Base-by-base conservation (phyloP, 2,113 vertebrate genomes). In the Paramormyrops kingsleyae region DNA sequence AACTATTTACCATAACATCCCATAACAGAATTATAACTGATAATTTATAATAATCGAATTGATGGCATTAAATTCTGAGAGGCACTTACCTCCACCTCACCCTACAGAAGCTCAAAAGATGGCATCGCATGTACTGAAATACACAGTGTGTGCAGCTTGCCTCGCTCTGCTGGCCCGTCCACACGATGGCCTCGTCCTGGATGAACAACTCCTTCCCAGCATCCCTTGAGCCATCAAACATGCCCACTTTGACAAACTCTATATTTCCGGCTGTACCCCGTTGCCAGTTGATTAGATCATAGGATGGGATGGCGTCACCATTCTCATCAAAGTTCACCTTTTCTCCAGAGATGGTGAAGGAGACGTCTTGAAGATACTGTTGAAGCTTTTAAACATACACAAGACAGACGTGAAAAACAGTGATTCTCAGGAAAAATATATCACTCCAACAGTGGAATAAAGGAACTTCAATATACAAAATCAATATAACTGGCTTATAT, bases 231-330 rank as follows among this genome's bases (percentile, higher is more conserved):
- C 53, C 53, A 56, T 56, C 96, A 88, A 95, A 96, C 91, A 95
- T 90, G 95, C 87, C 87, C 12, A 88, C 87, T 59, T 62, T 88
- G 87, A 88, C 87, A 88, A 88, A 88, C 53, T 88, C 93, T 92
- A 91, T 94, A 88, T 92, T 95, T 13, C 95, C 94, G 2, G 83
- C 88, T 15, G 90, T 88, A 27, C 93, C 93, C 89, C 91, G 94
- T 90, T 96, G 95, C 96, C 96, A 96, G 93, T 95, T 96, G 90
- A 96, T 95, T 15, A 96, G 88, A 91, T 96, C 96, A 89, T 96
- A 96, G 56, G 95, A 95, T 8, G 95, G 95, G 56, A 95, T 91
- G 0, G 95, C 94, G 90, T 96, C 95, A 0, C 96, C 96, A 47
- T 95, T 95, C 24, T 91, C 89, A 92, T 96, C 95, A 94, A 96